These are phyloP conservation scores for Oxyura jamaicensis DNA, from an alignment of 2,113 vertebrate genomes.

Conservation along the genomic window DNA sequence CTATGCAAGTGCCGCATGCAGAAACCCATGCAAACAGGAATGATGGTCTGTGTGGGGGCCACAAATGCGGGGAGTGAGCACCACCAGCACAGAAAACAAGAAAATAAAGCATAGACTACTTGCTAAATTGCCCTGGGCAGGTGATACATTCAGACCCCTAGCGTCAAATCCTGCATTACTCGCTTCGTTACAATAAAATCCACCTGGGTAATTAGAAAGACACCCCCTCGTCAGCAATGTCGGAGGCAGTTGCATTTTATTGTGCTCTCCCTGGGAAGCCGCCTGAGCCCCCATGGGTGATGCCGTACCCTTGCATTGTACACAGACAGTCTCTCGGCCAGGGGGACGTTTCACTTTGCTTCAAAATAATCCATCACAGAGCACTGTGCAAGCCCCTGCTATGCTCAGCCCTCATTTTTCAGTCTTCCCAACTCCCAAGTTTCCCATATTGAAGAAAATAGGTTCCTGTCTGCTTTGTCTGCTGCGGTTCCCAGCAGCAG, in stretches of 20 bases:
- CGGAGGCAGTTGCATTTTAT: slow-evolving; percentile 29
- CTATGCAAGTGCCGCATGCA: not conserved
- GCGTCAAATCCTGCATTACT: slow-evolving; percentile 66
- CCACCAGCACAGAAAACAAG: not conserved
- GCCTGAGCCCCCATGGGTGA: not conserved
- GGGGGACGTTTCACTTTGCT: not conserved
- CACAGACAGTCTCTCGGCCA: not conserved
- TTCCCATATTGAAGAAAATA: not conserved
- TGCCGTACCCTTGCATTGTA: not conserved
- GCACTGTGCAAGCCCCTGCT: not conserved
- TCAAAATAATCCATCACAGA: not conserved
- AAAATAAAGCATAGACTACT: not conserved
- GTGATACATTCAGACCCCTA: slow-evolving; percentile 62
- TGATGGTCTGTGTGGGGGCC: not conserved
- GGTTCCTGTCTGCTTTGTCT: not conserved
- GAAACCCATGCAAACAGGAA: not conserved
- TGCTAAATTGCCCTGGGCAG: slow-evolving; percentile 18
- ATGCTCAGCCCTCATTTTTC: not conserved
- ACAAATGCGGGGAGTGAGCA: not conserved
- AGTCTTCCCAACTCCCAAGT: not conserved
- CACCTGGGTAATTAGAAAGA: slow-evolving; percentile 63
- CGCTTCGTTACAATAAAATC: slow-evolving; percentile 40
- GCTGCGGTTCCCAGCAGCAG: not conserved
- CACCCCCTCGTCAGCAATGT: not conserved
- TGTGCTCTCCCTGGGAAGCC: not conserved